Percentiles rank a stretch among this genome's conserved stretches.
phyloP scores from a whole-genome alignment of 2,888 invertebrate species.

The Trichopria drosophilae region DNA sequence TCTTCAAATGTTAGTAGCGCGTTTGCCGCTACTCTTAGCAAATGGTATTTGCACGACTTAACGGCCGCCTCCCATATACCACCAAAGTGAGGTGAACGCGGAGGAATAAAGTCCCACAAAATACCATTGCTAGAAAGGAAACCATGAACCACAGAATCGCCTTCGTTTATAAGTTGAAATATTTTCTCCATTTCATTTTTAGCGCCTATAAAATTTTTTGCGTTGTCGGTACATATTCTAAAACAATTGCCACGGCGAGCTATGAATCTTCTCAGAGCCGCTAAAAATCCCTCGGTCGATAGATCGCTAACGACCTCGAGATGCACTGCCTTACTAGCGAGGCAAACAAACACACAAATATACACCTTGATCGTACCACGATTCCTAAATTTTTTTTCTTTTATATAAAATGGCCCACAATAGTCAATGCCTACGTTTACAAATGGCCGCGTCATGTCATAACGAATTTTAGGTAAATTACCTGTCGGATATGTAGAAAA shows the following conservation, averaged over 20 bases:
- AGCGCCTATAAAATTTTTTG: conserved; percentile 32
- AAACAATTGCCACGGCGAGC: conserved; percentile 26
- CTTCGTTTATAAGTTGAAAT: no score
- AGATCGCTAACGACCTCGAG: conserved; percentile 33
- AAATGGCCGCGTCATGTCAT: conserved; percentile 30
- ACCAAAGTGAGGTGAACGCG: no score
- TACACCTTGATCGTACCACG: conserved; percentile 31
- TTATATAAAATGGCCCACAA: conserved; percentile 35
- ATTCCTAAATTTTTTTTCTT: conserved; percentile 30
- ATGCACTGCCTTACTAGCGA: conserved; percentile 33
- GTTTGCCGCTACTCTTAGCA: conserved; percentile 29
- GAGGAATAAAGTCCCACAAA: no score
- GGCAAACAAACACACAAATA: no score
- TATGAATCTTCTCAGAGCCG: conserved; percentile 29
- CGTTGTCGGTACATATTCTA: conserved; percentile 32
- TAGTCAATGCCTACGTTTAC: conserved; percentile 33
- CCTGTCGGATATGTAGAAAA: conserved; percentile 37
- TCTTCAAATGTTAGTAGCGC: conserved; percentile 32
- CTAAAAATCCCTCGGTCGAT: conserved; percentile 30
- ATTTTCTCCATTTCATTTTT: no score
- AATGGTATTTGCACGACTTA: no score
- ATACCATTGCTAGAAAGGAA: no score
- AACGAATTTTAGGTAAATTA: conserved; percentile 36
- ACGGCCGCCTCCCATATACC: no score
- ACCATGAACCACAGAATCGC: no score